Base-by-base conservation (phyloP, 2,888 invertebrate species). In the Scaptodrosophila latifasciaeformis region DNA sequence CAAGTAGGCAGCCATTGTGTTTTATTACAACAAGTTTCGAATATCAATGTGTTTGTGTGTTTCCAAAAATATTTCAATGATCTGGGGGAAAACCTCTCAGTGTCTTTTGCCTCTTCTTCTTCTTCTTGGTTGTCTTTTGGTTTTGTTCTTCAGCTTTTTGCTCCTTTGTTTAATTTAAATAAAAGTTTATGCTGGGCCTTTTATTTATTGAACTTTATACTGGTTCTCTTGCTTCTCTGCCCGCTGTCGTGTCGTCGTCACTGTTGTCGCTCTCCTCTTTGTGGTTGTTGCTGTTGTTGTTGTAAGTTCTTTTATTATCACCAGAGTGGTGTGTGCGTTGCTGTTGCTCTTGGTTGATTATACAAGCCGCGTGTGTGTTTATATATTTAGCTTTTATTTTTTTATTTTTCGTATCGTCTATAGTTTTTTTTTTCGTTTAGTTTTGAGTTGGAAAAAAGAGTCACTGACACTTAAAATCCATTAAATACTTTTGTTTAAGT, bases 401-500 rank as follows among this genome's bases (percentile, higher is more conserved):
- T 52, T 43, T 15, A 51, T 17, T 35, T 50, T 42, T 58, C 21
- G 2, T 42, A 15, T 55, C 53, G 48, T 54, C 52, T 49, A 59
- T 52, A 66, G 49, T 59, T 59, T 54, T 47, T 47, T 18, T 40
- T 44, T 46, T n/a, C 13, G 47, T 27, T 43, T 48, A 21, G 10
- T 37, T 7, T 18, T 52, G 42, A 54, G 56, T 37, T 59, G 45
- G 45, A 49, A 51, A 59, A 60, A 65, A 63, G 78, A 82, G 83
- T 84, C 85, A 85, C 84, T 84, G 82, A 82, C 84, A 85, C 85
- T 79, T 71, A 24, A 69, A 67, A 70, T 70, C 65, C 72, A 67
- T 68, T 71, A 76, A 69, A 74, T 61, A 59, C 54, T 62, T 74
- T 55, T 59, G 49, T 65, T 21, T 49, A 24, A 34, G 57, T 45